phyloP scores from a whole-genome alignment of 2,797 vertebrate genomes.

The Sandelia bainsii region DNA sequence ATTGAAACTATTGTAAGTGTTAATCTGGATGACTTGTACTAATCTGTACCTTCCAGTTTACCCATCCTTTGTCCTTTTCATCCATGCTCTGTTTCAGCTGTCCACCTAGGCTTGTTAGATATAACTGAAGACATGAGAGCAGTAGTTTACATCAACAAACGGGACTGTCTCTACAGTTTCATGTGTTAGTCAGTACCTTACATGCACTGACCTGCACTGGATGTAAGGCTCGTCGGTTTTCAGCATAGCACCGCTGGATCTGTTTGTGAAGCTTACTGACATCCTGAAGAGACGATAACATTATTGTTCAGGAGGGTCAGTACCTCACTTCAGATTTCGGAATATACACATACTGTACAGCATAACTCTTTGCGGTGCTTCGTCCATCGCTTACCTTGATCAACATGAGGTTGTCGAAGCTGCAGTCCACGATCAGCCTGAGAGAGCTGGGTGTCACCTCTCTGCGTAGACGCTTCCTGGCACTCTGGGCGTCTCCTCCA shows the following conservation, averaged over 20 bases:
- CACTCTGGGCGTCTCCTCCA: constrained; percentile 52
- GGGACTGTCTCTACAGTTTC: not conserved
- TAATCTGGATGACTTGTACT: not conserved
- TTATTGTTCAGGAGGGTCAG: not conserved
- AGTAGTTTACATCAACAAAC: not conserved
- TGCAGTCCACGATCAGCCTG: constrained; percentile 94
- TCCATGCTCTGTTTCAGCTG: constrained; percentile 96
- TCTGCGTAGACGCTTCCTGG: constrained; percentile 85
- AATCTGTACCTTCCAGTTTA: constrained; percentile 95
- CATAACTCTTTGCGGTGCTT: rapidly evolving
- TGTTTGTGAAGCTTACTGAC: constrained; percentile 98
- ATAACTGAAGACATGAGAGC: constrained; percentile 84
- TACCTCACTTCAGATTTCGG: not conserved
- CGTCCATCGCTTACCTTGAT: constrained; percentile 85
- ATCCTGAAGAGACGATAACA: constrained; percentile 83
- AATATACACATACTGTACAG: not conserved
- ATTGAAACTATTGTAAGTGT: not conserved
- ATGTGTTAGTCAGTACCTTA: not conserved
- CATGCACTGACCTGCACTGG: constrained; percentile 89
- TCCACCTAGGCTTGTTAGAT: constrained; percentile 93
- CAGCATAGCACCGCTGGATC: constrained; percentile 96
- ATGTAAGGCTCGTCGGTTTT: constrained; percentile 91
- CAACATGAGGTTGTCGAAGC: constrained; percentile 93
- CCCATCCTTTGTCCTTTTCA: constrained; percentile 96
- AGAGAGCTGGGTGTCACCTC: constrained; percentile 85